phyloP scores from a whole-genome alignment of 2,888 invertebrate genomes.

The Dioctria rufipes region DNA sequence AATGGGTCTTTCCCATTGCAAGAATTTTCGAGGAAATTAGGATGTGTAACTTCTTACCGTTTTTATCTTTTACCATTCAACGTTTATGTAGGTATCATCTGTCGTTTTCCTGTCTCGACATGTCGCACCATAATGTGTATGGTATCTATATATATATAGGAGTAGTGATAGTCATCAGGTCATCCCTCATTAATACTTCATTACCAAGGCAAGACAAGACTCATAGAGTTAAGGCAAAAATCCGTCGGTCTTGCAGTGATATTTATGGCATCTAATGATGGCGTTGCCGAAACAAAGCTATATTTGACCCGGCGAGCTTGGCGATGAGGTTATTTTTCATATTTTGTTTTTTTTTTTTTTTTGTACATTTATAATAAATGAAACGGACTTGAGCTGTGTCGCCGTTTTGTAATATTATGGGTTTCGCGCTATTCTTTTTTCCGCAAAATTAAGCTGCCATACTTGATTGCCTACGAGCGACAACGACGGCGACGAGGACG shows the following conservation, averaged over 20 bases:
- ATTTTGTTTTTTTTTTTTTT: neutral
- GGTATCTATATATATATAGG: neutral
- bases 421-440: slow-evolving; percentile 18
- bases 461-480: slow-evolving; percentile 21
- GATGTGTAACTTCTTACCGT: too few species aligned
- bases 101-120: neutral
- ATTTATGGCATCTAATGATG: neutral
- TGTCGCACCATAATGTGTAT: neutral
- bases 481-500: too few species aligned
- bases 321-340: neutral
- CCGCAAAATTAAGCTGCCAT: slow-evolving; percentile 22
- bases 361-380: neutral
- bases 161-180: neutral
- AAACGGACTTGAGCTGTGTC: neutral
- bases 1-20: too few species aligned
- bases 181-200: neutral
- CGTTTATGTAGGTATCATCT: too few species aligned
- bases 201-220: neutral
- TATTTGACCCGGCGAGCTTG: neutral
- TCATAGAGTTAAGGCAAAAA: neutral
- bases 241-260: neutral
- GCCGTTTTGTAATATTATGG: neutral
- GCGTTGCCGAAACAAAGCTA: neutral
- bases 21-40: too few species aligned
- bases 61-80: too few species aligned